A percentile compares a stretch with the other conserved stretches of the same genome.
Evolutionary conservation across 2,888 invertebrate genomes (phyloP).

Genomic region (Portevinia maculata): DNA sequence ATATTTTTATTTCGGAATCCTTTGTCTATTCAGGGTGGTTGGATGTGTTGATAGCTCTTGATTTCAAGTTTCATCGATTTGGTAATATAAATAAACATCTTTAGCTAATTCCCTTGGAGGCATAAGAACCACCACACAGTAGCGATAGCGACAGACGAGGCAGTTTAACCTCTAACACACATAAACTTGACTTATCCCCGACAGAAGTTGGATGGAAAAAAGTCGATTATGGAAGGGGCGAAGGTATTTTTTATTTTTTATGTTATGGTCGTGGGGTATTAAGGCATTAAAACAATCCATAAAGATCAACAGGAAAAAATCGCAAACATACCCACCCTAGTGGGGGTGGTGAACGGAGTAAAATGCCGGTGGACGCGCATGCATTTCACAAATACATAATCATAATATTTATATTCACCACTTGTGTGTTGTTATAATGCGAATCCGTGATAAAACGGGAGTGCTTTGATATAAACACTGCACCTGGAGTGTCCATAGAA

Average conservation of each 20-base stretch:
- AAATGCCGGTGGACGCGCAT: constrained; percentile 39
- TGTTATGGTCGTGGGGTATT: constrained; percentile 45
- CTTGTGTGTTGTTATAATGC: constrained; percentile 8
- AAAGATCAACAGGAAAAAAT: constrained; percentile 51
- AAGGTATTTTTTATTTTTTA: constrained; percentile 33
- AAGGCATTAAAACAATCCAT: constrained; percentile 41
- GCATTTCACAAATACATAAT: constrained; percentile 38
- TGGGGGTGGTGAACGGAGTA: not conserved
- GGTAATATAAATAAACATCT: constrained; percentile 54
- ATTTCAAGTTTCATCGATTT: constrained; percentile 51
- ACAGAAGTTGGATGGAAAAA: not conserved
- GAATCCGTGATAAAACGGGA: constrained; percentile 25
- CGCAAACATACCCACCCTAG: not conserved
- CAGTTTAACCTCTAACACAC: constrained; percentile 24
- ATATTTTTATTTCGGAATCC: constrained; percentile 22
- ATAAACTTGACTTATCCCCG: constrained; percentile 55
- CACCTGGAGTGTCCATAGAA: constrained; percentile 4
- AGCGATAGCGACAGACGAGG: constrained; percentile 33
- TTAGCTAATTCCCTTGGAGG: constrained; percentile 53
- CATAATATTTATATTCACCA: constrained; percentile 41
- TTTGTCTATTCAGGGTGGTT: constrained; percentile 42
- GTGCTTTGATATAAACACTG: constrained; percentile 26
- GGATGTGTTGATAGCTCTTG: constrained; percentile 17
- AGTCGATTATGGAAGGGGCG: constrained; percentile 13
- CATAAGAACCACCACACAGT: constrained; percentile 5